Conservation (phyloP, 2,113 vertebrate species). For the Pantherophis guttatus region DNA sequence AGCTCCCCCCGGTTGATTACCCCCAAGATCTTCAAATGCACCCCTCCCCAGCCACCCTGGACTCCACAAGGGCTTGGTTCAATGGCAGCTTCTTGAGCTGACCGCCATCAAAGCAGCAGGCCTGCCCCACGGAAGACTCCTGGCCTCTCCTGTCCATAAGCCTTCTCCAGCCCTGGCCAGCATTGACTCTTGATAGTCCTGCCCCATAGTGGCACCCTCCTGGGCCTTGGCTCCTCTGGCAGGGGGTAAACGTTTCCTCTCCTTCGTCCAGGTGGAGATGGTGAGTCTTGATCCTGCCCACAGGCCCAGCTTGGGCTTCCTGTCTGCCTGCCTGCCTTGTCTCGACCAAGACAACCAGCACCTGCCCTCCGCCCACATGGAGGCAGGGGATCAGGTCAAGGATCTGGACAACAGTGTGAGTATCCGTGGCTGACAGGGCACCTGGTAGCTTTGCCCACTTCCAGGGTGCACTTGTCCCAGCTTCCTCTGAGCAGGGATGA, state of each 20-base stretch:
- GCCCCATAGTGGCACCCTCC: not conserved
- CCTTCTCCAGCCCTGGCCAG: not conserved
- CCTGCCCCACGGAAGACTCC: not conserved
- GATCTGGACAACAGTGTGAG: constrained; percentile 62
- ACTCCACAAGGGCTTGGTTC: too few relatives aligned
- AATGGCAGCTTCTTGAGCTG: not conserved
- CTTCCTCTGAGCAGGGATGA: not conserved
- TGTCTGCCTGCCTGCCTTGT: constrained; percentile 46
- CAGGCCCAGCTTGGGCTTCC: constrained; percentile 53
- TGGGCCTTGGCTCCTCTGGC: rapidly evolving
- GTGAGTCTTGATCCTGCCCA: constrained; percentile 82
- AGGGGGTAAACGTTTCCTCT: rapidly evolving
- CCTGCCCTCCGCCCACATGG: rapidly evolving
- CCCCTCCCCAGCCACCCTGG: not conserved
- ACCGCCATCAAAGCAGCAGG: not conserved
- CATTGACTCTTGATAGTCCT: not conserved
- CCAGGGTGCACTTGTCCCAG: too few relatives aligned
- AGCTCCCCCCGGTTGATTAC: not conserved
- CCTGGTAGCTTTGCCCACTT: not conserved
- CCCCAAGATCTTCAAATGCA: not conserved
- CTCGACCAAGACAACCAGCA: not conserved
- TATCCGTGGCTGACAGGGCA: rapidly evolving
- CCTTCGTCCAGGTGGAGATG: constrained; percentile 73
- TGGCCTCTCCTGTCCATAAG: not conserved
- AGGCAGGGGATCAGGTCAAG: not conserved